Evolutionary conservation across 2,888 invertebrate genomes (phyloP).

Genomic region (Epinotia bilunana): DNA sequence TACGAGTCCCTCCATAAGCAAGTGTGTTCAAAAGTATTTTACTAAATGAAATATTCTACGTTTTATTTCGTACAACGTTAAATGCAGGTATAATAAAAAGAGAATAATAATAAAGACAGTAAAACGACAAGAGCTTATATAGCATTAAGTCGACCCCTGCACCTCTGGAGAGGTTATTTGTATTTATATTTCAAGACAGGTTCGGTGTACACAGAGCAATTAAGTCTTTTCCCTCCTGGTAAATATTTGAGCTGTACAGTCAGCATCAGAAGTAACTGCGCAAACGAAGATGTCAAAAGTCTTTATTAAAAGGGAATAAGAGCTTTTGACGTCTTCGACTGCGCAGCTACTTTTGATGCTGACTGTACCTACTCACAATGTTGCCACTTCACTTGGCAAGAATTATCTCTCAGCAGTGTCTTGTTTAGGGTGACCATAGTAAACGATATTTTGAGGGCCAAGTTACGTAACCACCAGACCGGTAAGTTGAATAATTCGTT

Average conservation of each 20-base stretch:
- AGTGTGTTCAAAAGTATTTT: neutral
- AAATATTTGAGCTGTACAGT: slow-evolving; percentile 50
- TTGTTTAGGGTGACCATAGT: slow-evolving; percentile 11
- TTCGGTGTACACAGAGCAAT: slow-evolving; percentile 42
- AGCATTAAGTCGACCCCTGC: slow-evolving; percentile 14
- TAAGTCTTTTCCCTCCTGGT: slow-evolving; percentile 42
- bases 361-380: slow-evolving; percentile 48
- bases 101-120: slow-evolving; percentile 10
- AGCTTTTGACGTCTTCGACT: too few relatives aligned
- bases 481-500: neutral
- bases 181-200: slow-evolving; percentile 43
- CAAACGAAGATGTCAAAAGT: too few relatives aligned
- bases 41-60: slow-evolving; percentile 1
- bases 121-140: slow-evolving; percentile 9
- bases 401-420: slow-evolving; percentile 22
- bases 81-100: slow-evolving; percentile 7
- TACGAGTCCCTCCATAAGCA: neutral
- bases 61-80: neutral
- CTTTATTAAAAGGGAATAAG: too few relatives aligned
- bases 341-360: too few relatives aligned
- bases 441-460: neutral
- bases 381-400: slow-evolving; percentile 39
- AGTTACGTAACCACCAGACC: neutral
- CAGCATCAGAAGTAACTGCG: too few relatives aligned
- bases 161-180: slow-evolving; percentile 35